A percentile compares a stretch with the other conserved stretches of the same genome.
phyloP scores from a whole-genome alignment of 2,113 vertebrate species.

The Furnarius figulus region DNA sequence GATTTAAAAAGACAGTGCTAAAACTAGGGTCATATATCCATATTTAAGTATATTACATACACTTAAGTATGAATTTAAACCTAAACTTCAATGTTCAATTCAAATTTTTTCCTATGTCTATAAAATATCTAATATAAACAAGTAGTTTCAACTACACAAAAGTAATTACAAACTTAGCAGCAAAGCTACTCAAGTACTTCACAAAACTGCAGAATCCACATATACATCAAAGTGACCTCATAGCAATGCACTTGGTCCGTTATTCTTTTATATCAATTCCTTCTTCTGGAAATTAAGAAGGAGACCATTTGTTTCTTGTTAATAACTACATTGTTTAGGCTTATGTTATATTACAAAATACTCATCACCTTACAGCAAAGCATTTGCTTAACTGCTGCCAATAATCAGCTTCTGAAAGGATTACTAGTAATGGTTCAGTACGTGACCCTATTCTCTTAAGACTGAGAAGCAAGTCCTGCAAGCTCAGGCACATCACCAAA shows the following conservation, averaged over 20 bases:
- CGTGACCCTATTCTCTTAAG: neutral
- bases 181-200: neutral
- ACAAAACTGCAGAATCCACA: neutral
- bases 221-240: neutral
- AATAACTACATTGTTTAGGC: neutral
- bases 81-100: neutral
- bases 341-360: neutral
- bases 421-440: neutral
- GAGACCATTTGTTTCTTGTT: neutral
- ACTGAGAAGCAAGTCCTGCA: neutral
- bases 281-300: neutral
- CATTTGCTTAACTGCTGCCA: neutral
- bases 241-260: neutral
- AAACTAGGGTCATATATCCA: neutral
- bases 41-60: neutral
- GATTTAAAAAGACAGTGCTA: neutral
- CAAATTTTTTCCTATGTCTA: neutral
- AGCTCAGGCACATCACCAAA: neutral
- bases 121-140: neutral
- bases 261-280: neutral
- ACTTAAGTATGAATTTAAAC: neutral
- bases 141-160: neutral
- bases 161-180: neutral
- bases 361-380: neutral
- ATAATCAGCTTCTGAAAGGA: conserved; percentile 6